Conservation (phyloP, 2,113 vertebrate species). For the Jaculus jaculus region DNA sequence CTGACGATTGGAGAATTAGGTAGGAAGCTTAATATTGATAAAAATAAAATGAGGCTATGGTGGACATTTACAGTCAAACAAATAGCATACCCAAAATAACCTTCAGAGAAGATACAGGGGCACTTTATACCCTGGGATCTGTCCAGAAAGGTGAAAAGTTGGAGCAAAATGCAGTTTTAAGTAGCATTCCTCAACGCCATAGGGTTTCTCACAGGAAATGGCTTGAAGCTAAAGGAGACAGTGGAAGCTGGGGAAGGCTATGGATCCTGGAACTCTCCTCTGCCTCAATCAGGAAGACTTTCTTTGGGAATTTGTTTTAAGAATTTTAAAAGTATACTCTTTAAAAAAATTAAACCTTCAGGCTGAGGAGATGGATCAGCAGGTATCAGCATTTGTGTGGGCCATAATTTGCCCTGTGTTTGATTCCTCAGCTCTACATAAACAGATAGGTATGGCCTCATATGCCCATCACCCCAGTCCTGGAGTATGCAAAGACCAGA, state of each 20-base stretch:
- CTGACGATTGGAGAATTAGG: no score
- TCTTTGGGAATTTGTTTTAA: neutral
- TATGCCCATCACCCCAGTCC: no score
- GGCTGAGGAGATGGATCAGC: no score
- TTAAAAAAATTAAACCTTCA: neutral
- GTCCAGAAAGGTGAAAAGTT: neutral
- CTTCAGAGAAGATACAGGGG: neutral
- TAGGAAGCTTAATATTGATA: no score
- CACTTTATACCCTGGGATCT: neutral
- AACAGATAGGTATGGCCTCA: no score
- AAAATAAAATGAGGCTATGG: no score
- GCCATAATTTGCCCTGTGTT: no score
- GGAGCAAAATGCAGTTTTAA: neutral
- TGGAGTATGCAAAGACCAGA: no score
- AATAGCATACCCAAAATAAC: neutral
- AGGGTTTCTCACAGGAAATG: neutral
- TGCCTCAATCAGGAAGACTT: neutral
- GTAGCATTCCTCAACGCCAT: neutral
- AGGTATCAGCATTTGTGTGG: no score
- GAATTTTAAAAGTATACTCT: neutral
- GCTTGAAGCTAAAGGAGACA: neutral
- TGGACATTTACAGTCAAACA: no score
- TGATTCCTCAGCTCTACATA: no score
- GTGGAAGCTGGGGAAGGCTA: fast-evolving
- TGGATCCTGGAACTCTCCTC: neutral